Conservation (phyloP, 35 echinoderm and acorn worm species). For the Strongylocentrotus purpuratus region DNA sequence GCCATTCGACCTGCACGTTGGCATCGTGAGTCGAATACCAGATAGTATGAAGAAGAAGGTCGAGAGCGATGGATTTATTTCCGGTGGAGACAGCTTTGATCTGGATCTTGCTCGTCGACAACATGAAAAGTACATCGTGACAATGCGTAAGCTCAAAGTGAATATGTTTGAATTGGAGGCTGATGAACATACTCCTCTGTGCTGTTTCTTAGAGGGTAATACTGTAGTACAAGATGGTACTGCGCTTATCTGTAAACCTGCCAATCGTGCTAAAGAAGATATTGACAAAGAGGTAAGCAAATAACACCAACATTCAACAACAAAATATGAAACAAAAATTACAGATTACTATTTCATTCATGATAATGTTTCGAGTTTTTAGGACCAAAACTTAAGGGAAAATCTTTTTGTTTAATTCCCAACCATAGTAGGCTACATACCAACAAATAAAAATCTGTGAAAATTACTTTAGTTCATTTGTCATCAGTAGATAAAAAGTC, state of each 20-base stretch:
- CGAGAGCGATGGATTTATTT: constrained; percentile 50
- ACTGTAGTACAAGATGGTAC: constrained; percentile 81
- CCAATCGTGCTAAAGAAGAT: constrained; percentile 69
- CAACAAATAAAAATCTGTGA: too few species aligned
- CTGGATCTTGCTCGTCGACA: constrained; percentile 79
- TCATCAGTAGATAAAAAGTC: too few species aligned
- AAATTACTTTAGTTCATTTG: too few species aligned
- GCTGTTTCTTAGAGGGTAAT: constrained; percentile 76
- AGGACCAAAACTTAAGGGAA: too few species aligned
- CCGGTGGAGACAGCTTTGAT: constrained; percentile 69
- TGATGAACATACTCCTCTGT: constrained; percentile 72
- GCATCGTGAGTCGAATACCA: constrained; percentile 86
- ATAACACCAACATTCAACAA: not conserved
- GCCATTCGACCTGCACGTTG: constrained; percentile 67
- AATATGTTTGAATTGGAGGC: constrained; percentile 83
- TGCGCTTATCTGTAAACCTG: constrained; percentile 78
- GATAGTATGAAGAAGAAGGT: constrained; percentile 74
- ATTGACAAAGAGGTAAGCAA: constrained; percentile 58
- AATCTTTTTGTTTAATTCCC: too few species aligned
- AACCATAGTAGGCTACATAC: too few species aligned
- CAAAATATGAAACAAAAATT: too few species aligned
- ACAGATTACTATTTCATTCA: too few species aligned
- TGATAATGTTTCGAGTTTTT: too few species aligned
- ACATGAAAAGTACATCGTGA: constrained; percentile 90
- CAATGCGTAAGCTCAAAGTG: constrained; percentile 90